Evolutionary conservation across 2,113 vertebrate species (phyloP).

Genomic region (Origma solitaria): DNA sequence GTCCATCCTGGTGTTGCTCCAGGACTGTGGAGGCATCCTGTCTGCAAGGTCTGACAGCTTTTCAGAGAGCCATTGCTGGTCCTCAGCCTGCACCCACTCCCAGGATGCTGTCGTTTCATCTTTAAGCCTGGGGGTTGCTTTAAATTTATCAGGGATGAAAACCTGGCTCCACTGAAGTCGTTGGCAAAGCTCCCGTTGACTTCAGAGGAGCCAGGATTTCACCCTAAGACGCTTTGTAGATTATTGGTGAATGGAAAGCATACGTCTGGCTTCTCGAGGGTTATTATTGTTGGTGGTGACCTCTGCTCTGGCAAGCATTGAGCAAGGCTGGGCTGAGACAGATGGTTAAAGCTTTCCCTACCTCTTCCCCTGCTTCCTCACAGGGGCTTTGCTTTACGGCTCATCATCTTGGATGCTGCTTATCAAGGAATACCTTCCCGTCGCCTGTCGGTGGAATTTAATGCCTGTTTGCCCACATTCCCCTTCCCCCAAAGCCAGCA

Average conservation of each 20-base stretch:
- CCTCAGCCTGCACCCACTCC: background rate
- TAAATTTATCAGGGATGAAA: constrained; percentile 55
- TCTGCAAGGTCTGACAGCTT: background rate
- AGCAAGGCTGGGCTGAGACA: constrained; percentile 21
- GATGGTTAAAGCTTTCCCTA: constrained; percentile 23
- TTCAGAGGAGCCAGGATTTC: constrained; percentile 62
- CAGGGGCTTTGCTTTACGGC: background rate
- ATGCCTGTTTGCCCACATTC: constrained; percentile 56
- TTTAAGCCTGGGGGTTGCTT: constrained; percentile 51
- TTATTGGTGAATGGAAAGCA: constrained; percentile 62
- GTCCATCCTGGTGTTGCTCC: background rate
- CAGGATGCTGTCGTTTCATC: constrained; percentile 3
- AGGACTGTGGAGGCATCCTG: background rate
- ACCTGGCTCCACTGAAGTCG: constrained; percentile 48
- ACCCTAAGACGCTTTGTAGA: constrained; percentile 57
- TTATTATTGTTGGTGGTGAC: constrained; percentile 58
- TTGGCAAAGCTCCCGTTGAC: constrained; percentile 61
- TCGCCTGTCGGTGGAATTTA: constrained; percentile 38
- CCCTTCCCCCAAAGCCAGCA: constrained; percentile 28
- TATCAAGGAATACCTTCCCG: constrained; percentile 43
- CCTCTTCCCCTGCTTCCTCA: constrained; percentile 2
- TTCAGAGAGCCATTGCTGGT: background rate
- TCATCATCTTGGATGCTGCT: constrained; percentile 47
- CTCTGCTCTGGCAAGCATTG: constrained; percentile 55
- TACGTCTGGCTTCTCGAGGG: constrained; percentile 43